Percentiles rank a stretch among this genome's conserved stretches.
phyloP scores from a whole-genome alignment of 1,140 invertebrate genomes.

The Sinella curviseta region DNA sequence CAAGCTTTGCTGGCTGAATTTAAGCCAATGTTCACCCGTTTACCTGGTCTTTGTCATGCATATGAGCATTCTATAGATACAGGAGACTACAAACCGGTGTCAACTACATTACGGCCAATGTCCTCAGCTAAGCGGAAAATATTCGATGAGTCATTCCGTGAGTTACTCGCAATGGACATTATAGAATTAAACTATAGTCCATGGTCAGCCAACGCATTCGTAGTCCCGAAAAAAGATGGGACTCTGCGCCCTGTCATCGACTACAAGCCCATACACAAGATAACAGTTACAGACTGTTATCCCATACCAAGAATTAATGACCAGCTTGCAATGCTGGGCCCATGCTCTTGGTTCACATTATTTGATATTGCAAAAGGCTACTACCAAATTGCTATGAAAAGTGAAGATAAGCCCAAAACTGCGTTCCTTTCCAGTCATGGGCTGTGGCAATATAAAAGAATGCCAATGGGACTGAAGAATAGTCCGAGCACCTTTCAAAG shows the following conservation, averaged over 20 bases:
- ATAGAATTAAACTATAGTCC: conserved; percentile 28
- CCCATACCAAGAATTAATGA: conserved; percentile 56
- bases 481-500: conserved; percentile 50
- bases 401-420: conserved; percentile 51
- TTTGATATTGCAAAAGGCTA: conserved; percentile 5
- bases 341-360: neutral
- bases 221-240: conserved; percentile 34
- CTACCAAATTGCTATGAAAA: neutral
- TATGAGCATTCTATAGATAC: conserved; percentile 26
- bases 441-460: conserved; percentile 50
- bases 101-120: conserved; percentile 13
- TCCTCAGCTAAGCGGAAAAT: conserved; percentile 32
- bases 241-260: conserved; percentile 31
- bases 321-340: conserved; percentile 46
- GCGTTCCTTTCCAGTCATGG: conserved; percentile 52
- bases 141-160: conserved; percentile 9
- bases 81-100: conserved; percentile 26
- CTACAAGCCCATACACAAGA: conserved; percentile 52
- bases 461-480: conserved; percentile 53
- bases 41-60: conserved; percentile 27
- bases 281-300: conserved; percentile 54
- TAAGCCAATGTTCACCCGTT: conserved; percentile 22
- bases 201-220: conserved; percentile 30
- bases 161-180: conserved; percentile 7
- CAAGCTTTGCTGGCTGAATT: neutral